Evolutionary conservation across 2,797 vertebrate genomes (phyloP).

Genomic region (Channa striata): DNA sequence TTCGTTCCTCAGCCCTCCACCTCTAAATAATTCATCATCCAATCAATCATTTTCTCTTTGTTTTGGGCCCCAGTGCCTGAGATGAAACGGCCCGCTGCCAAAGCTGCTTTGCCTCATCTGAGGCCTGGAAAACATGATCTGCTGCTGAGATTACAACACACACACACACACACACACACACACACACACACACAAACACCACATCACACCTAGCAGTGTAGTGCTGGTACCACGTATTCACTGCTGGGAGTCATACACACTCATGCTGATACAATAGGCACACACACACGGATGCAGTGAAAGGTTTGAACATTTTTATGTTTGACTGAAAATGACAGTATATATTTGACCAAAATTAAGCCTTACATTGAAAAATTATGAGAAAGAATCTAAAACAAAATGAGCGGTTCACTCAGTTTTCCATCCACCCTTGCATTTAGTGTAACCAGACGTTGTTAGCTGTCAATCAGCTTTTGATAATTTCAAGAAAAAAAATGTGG

Average conservation of each 20-base stretch:
- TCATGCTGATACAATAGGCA: constrained; percentile 48
- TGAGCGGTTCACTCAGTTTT: neutral
- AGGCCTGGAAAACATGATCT: constrained; percentile 88
- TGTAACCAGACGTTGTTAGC: neutral
- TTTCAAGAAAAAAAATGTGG: neutral
- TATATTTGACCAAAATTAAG: constrained; percentile 31
- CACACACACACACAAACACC: constrained; percentile 49
- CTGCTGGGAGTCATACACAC: constrained; percentile 66
- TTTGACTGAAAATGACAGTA: constrained; percentile 32
- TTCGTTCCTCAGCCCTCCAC: constrained; percentile 83
- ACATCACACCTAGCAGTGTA: constrained; percentile 64
- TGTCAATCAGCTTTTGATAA: neutral
- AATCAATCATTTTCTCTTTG: constrained; percentile 92
- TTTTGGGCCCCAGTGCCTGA: constrained; percentile 89
- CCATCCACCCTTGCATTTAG: neutral
- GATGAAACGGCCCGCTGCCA: constrained; percentile 88
- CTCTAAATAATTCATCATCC: constrained; percentile 91
- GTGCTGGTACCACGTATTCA: constrained; percentile 58
- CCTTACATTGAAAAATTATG: neutral
- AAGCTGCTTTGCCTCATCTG: constrained; percentile 89
- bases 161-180: constrained; percentile 58
- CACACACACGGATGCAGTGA: constrained; percentile 10
- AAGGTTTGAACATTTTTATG: constrained; percentile 30
- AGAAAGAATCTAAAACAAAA: neutral
- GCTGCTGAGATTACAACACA: constrained; percentile 86